Base-by-base conservation (phyloP, 2,797 vertebrate species). In the Falco peregrinus region DNA sequence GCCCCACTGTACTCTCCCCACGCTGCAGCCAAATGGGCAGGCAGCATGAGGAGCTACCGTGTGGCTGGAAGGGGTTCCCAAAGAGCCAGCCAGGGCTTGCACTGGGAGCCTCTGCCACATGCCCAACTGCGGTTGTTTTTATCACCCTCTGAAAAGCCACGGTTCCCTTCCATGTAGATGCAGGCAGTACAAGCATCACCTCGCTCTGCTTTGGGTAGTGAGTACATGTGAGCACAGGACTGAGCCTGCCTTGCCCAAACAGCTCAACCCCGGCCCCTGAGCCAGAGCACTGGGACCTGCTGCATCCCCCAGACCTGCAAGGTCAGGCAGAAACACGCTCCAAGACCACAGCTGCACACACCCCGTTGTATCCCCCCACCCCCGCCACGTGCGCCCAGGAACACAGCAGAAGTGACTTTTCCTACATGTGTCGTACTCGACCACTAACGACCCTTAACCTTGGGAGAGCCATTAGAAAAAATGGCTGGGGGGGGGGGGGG, bases 361-460 rank as follows among this genome's bases (percentile, higher is more conserved):
- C 18, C n/a, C 24, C 64, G 4, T 2, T 0, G 0, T 8, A 45
- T 4, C 16, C 26, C 41, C 21, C 29, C 3, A 5, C 39, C 65
- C 9, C 35, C 71, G 17, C 29, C 25, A 8, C 0, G 0, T 0
- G 1, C 22, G 18, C 24, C 51, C 56, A 31, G 21, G 19, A 12
- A 76, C 5, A 3, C 0, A 0, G n/a, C 37, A 61, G 54, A 57
- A n/a, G 22, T 13, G 69, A 67, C 51, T 31, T 39, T 19, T 59
- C 26, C 61, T 29, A 2, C 3, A 1, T 7, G 33, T 19, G 6
- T 13, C 31, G 28, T 59, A 81, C n/a, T 69, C 5, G 4, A 1
- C 28, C 18, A 6, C 4, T 25, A 28, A 50, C 1, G 16, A 75
- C 9, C 13, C 48, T 53, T 13, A 50, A 12, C 13, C 19, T 35